These are phyloP conservation scores for Glomeris maerens DNA, from an alignment of 1,140 invertebrate genomes.

Conservation along the genomic window DNA sequence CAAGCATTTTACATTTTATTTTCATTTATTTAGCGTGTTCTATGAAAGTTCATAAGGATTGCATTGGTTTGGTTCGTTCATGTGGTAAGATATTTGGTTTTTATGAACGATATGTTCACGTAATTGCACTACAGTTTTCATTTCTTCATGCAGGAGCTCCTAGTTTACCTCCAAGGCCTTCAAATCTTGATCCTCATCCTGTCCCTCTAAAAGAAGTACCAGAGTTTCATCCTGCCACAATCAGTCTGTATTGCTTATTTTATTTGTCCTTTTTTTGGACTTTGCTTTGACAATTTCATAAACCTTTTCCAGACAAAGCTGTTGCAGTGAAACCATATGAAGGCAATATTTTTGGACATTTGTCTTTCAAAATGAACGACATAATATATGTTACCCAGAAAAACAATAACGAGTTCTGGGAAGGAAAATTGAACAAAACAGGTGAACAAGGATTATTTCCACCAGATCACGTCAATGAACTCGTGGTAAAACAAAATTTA, in stretches of 20 bases:
- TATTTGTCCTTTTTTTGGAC: conserved; percentile 9
- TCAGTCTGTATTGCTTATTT: neutral
- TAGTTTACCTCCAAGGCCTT: conserved; percentile 6
- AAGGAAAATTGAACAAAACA: conserved; percentile 18
- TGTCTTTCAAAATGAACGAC: conserved; percentile 8
- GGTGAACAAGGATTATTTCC: conserved; percentile 22
- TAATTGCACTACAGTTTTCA: neutral
- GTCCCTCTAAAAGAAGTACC: neutral
- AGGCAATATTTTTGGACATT: conserved; percentile 15
- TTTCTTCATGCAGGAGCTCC: conserved; percentile 7
- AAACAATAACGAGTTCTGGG: conserved; percentile 4
- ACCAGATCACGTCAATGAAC: conserved; percentile 18
- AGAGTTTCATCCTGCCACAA: conserved; percentile 8
- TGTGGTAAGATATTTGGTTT: conserved; percentile 18
- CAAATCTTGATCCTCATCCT: conserved; percentile 25
- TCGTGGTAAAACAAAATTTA: conserved; percentile 2
- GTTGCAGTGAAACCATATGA: conserved; percentile 18
- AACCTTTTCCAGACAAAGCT: conserved; percentile 10
- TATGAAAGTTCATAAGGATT: conserved; percentile 22
- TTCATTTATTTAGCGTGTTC: conserved; percentile 17
- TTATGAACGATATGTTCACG: neutral
- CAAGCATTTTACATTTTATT: no score
- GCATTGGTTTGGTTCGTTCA: conserved; percentile 20
- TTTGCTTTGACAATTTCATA: no score
- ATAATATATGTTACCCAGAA: neutral